Base-by-base conservation (phyloP, 2,888 invertebrate genomes). In the Autographa pulchrina region DNA sequence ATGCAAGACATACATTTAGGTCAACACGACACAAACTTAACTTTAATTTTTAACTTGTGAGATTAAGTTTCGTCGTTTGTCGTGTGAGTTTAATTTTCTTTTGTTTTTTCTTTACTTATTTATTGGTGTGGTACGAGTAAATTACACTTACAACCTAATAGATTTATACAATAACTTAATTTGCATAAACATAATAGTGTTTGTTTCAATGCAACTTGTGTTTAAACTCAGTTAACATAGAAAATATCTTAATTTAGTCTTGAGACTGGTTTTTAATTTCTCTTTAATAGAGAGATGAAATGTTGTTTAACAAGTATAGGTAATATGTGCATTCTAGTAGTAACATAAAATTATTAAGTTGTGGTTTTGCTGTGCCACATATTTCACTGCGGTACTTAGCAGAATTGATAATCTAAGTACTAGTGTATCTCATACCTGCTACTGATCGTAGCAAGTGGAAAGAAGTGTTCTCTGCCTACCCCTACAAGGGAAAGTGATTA, bases 291-390 rank as follows among this genome's bases (percentile, higher is more conserved):
- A 43, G 16, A 43, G 14, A 43, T 43, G 43, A 14, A 41, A 35
- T 35, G 35, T 35, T 8, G 41, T 41, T 14, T 9, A 48, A n/a
- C 48, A n/a, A 48, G 48, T 48, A 67, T 56, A 20, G 61, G 6
- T n/a, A 35, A 8, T 35, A 35, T 35, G 8, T 35, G 8, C 8
- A 35, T 38, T 38, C 11, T 65, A 63, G 43, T 68, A 65, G 18
- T 65, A 38, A 56, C 65, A 48, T 35, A 35, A 38, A 11, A 62
- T 32, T 16, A 18, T 38, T 58, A 65, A 38, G 58, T 56, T 69
- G 58, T 48, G 48, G 65, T 73, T 65, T 43, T 32, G 60, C 25
- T 77, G 78, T 69, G 35, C 80, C 35, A 75, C 65, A 78, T 81
- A 68, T 62, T 68, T 72, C 73, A 64, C 38, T 16, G 41, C 13